Base-by-base conservation (phyloP, 2,888 invertebrate species). In the Thyatira batis region DNA sequence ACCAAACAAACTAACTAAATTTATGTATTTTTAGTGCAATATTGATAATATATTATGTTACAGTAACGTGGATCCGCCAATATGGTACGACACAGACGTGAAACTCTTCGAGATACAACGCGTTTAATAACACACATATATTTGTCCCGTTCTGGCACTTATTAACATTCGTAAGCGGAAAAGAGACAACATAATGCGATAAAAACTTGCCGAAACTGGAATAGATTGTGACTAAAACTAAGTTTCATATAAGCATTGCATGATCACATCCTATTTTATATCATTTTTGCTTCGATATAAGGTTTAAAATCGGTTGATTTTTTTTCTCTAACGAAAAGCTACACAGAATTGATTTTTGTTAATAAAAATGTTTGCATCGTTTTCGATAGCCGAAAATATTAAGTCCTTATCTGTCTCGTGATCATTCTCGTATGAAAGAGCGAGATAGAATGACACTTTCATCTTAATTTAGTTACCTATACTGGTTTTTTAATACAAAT, bases 51-150 rank as follows among this genome's bases (percentile, higher is more conserved):
- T 39, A 2, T 39, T 57, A 60, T 59, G 9, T 90, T 93, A 46
- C 92, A 97, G 98, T 76, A 99, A 99, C 89, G 96, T 98, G 52
- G 99, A 99, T 82, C 99, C 99, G 10, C 99, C 99, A 0, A 97
- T 99, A 67, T 99, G 99, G 99, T 99, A 99, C 87, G 99, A 99
- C 84, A 99, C 99, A 0, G 98, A 99, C 79, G 99, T 99, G 50
- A 99, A 99, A 87, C 93, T 99, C 61, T 99, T 99, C 92, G 99
- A 99, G 93, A 99, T 99, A 76, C 99, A 99, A 85, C 94, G 97
- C 76, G 97, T 98, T 57, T 98, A 95, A 95, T 33, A 48, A 2
- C 46, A 33, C n/a, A n/a, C n/a, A n/a, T n/a, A n/a, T n/a, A n/a
- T n/a, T n/a, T n/a, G n/a, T n/a, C n/a, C n/a, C n/a, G n/a, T n/a